These are phyloP conservation scores for Venustaconcha ellipsiformis DNA, from an alignment of 1,140 invertebrate genomes.

Conservation along the genomic window DNA sequence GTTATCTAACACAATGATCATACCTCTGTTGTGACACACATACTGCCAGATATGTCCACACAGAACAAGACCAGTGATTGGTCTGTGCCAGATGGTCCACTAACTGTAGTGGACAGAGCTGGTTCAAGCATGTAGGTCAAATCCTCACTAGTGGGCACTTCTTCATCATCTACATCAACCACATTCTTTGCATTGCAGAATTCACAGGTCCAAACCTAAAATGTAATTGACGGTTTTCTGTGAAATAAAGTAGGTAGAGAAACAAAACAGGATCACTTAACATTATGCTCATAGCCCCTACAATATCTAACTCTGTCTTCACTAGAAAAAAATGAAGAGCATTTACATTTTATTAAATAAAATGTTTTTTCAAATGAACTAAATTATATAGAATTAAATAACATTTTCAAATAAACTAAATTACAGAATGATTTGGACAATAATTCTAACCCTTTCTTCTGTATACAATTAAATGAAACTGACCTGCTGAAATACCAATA, in stretches of 20 bases:
- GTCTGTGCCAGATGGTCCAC: constrained; percentile 49
- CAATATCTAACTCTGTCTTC: neutral
- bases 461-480: no score
- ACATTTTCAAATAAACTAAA: neutral
- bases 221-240: no score
- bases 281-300: neutral
- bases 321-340: neutral
- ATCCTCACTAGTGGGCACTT: constrained; percentile 56
- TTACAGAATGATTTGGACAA: no score
- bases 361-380: neutral
- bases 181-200: constrained; percentile 57
- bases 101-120: constrained; percentile 44
- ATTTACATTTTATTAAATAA: neutral
- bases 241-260: no score
- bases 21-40: constrained; percentile 66
- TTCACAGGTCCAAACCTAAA: constrained; percentile 64
- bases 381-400: neutral
- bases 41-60: constrained; percentile 67
- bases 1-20: neutral
- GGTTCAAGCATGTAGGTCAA: constrained; percentile 64
- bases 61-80: constrained; percentile 64
- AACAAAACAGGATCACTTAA: neutral
- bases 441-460: no score
- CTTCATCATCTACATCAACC: constrained; percentile 61
- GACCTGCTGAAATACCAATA: no score